A percentile compares a stretch with the other conserved stretches of the same genome.
Conservation (phyloP, 2,888 invertebrate genomes). For the Myopa testacea region DNA sequence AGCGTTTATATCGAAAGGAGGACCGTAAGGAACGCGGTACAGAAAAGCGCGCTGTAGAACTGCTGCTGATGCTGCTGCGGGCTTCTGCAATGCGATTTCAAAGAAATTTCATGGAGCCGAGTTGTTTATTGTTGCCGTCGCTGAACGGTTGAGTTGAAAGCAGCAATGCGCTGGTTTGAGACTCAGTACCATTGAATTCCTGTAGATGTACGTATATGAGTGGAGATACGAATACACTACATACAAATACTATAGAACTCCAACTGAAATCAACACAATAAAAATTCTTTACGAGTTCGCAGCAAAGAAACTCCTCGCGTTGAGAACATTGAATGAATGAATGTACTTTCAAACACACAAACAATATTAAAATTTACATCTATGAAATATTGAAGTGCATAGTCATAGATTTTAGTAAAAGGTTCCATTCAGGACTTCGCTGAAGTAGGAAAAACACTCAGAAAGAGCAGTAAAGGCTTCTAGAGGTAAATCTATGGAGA, state of each 20-base stretch:
- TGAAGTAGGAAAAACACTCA: too few relatives aligned
- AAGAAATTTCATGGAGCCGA: slow-evolving; percentile 3
- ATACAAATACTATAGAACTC: too few relatives aligned
- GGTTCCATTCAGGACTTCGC: background rate
- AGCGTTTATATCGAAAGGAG: too few relatives aligned
- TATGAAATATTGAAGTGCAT: background rate
- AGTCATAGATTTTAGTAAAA: background rate
- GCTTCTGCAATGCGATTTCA: background rate
- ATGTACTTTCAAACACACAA: background rate
- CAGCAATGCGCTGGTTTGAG: background rate
- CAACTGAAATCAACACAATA: too few relatives aligned
- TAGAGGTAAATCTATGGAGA: too few relatives aligned
- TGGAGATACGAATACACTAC: background rate
- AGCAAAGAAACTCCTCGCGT: too few relatives aligned
- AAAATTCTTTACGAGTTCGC: too few relatives aligned
- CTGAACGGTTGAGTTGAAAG: background rate
- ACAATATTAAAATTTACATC: background rate
- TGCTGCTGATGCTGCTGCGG: too few relatives aligned
- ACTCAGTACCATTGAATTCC: background rate
- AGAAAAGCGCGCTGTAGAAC: background rate
- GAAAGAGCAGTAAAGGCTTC: too few relatives aligned
- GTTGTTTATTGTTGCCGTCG: slow-evolving; percentile 7
- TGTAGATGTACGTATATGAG: background rate
- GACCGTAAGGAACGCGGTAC: background rate
- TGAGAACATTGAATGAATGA: too few relatives aligned